phyloP scores from a whole-genome alignment of 1,140 invertebrate genomes.

The Mesaphorura yosii region DNA sequence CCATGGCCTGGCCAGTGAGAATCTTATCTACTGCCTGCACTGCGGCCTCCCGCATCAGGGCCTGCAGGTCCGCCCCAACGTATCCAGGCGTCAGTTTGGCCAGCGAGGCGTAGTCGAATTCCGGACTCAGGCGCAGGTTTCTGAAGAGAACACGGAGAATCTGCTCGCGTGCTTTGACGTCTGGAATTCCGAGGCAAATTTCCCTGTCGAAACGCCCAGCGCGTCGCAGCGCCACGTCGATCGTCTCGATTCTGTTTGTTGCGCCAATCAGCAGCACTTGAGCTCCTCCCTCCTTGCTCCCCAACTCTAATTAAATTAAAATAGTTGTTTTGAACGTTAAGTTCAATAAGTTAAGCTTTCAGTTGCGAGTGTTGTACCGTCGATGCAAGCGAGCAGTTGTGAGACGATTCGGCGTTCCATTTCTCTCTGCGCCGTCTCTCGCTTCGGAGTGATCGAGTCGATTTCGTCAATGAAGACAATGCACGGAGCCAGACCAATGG shows the following conservation, averaged over 20 bases:
- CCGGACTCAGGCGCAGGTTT: slow-evolving; percentile 52
- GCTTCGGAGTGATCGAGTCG: slow-evolving; percentile 74
- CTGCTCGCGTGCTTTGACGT: slow-evolving; percentile 60
- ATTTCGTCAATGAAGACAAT: slow-evolving; percentile 91
- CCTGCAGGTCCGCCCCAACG: slow-evolving; percentile 86
- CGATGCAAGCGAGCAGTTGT: slow-evolving; percentile 76
- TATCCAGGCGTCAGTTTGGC: slow-evolving; percentile 86
- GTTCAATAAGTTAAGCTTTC: slow-evolving; percentile 1
- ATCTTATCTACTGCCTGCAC: slow-evolving; percentile 55
- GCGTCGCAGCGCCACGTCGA: slow-evolving; percentile 84
- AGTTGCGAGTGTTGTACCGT: slow-evolving; percentile 46
- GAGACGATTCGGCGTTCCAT: slow-evolving; percentile 92
- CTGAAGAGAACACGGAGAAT: slow-evolving; percentile 60
- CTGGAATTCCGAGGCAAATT: slow-evolving; percentile 84
- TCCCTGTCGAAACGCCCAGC: slow-evolving; percentile 88
- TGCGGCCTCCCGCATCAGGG: slow-evolving; percentile 72
- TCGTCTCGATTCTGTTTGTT: slow-evolving; percentile 81
- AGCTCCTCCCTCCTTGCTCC: slow-evolving; percentile 47
- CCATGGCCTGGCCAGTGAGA: background rate
- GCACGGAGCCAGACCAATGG: slow-evolving; percentile 58
- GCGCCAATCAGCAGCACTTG: slow-evolving; percentile 83
- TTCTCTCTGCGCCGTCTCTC: slow-evolving; percentile 77
- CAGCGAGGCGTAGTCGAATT: slow-evolving; percentile 57
- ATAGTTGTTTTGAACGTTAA: slow-evolving; percentile 3
- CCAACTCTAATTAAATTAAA: slow-evolving; percentile 41